Conservation (phyloP, 1,140 invertebrate genomes). For the Drosophila athabasca region DNA sequence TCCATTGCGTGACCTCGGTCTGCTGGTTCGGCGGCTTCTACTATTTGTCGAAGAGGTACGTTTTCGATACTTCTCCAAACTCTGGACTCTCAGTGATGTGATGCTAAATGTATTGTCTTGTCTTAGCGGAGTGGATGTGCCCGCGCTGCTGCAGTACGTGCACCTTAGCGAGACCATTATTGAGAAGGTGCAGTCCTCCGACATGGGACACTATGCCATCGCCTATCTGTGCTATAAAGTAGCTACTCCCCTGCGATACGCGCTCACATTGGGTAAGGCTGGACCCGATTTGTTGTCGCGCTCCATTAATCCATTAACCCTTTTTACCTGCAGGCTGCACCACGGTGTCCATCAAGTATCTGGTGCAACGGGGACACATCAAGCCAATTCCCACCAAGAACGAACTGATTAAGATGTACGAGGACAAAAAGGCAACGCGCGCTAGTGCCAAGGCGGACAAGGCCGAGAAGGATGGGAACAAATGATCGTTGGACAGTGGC, state of each 20-base stretch:
- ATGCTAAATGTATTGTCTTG: neutral
- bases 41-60: slow-evolving; percentile 92
- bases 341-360: slow-evolving; percentile 87
- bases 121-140: slow-evolving; percentile 92
- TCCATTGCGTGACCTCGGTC: slow-evolving; percentile 93
- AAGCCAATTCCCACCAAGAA: slow-evolving; percentile 86
- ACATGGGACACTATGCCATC: slow-evolving; percentile 93
- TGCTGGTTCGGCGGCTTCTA: slow-evolving; percentile 95
- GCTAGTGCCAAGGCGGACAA: slow-evolving; percentile 60
- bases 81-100: neutral
- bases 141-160: slow-evolving; percentile 89
- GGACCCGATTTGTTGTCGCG: neutral
- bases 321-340: slow-evolving; percentile 85
- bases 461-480: slow-evolving; percentile 58
- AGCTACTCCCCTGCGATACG: slow-evolving; percentile 94
- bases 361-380: slow-evolving; percentile 87
- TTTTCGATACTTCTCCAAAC: neutral
- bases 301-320: neutral
- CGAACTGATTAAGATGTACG: slow-evolving; percentile 85
- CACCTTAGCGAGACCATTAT: slow-evolving; percentile 91
- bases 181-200: slow-evolving; percentile 89
- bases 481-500: slow-evolving; percentile 50
- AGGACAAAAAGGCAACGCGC: slow-evolving; percentile 84
- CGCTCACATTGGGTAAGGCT: slow-evolving; percentile 91
- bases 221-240: slow-evolving; percentile 96